Base-by-base conservation (phyloP, 2,888 invertebrate species). In the Cyrtodaria siliqua region DNA sequence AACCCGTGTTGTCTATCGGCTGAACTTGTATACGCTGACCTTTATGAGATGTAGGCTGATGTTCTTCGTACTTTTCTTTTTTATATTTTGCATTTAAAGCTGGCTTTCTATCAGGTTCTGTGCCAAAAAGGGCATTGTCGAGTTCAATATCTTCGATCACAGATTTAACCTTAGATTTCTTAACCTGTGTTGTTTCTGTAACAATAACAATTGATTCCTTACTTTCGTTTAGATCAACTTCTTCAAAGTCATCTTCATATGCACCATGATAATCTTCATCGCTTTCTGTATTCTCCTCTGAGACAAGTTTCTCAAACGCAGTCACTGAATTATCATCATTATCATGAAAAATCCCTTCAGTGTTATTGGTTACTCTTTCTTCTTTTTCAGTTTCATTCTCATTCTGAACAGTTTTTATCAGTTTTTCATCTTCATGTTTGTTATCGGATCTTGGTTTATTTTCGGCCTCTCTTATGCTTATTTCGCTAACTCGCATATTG, bases 211-310 rank as follows among this genome's bases (percentile, higher is more conserved):
- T n/a, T n/a, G n/a, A n/a, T n/a, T n/a, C n/a, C n/a, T n/a, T n/a
- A 33, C 6, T 4, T 33, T 33, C 33, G 47, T 47, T 47, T 9
- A 16, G 18, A n/a, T 27, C 18, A 23, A 50, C 69, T 3, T 71
- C 71, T 59, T 71, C 71, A 50, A 71, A 71, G 33, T 71, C 71
- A 62, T 71, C 63, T 33, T 71, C 71, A 57, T 71, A 71, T 18
- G 56, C 50, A 33, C 60, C 66, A 6, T 50, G 56, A 20, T 38
- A 24, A 2, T 27, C 50, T 47, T 44, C 33, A 12, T 26, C 14
- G n/a, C n/a, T n/a, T n/a, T n/a, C n/a, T n/a, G n/a, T n/a, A n/a
- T n/a, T n/a, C n/a, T n/a, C n/a, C n/a, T n/a, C n/a, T n/a, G n/a
- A n/a, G n/a, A n/a, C n/a, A n/a, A n/a, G n/a, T n/a, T n/a, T n/a